A percentile compares a stretch with the other conserved stretches of the same genome.
These are phyloP conservation scores for Polietes domitor DNA, from an alignment of 2,888 invertebrate genomes.

Conservation along the genomic window DNA sequence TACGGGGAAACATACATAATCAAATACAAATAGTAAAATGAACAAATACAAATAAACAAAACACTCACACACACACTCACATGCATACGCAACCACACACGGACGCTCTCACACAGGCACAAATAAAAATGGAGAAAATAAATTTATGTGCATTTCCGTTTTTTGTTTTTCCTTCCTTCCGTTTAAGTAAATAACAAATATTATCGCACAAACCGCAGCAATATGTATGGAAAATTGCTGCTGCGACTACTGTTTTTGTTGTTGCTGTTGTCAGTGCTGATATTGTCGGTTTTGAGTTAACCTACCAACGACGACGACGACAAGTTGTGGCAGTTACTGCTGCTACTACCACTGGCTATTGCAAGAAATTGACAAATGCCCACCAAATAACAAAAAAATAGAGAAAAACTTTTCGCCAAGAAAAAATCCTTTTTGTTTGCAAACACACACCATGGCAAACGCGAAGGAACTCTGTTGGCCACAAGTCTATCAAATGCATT, in stretches of 20 bases:
- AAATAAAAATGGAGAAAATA: constrained; percentile 71
- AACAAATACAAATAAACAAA: constrained; percentile 22
- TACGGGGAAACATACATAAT: constrained; percentile 54
- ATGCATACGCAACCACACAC: neutral
- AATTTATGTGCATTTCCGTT: constrained; percentile 80
- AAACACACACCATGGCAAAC: constrained; percentile 15
- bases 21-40: constrained; percentile 60
- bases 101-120: neutral
- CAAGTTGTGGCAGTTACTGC: neutral
- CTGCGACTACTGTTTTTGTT: neutral
- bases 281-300: constrained; percentile 39
- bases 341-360: constrained; percentile 1
- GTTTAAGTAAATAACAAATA: constrained; percentile 79
- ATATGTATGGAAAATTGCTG: constrained; percentile 40
- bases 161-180: constrained; percentile 75
- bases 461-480: constrained; percentile 53
- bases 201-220: constrained; percentile 75
- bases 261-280: constrained; percentile 36
- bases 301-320: neutral
- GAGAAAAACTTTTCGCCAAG: neutral
- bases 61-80: constrained; percentile 1
- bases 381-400: constrained; percentile 42
- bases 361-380: constrained; percentile 42
- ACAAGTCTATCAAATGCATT: constrained; percentile 64
- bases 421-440: constrained; percentile 31